Conservation (phyloP, 2,797 vertebrate genomes). For the Falco peregrinus region DNA sequence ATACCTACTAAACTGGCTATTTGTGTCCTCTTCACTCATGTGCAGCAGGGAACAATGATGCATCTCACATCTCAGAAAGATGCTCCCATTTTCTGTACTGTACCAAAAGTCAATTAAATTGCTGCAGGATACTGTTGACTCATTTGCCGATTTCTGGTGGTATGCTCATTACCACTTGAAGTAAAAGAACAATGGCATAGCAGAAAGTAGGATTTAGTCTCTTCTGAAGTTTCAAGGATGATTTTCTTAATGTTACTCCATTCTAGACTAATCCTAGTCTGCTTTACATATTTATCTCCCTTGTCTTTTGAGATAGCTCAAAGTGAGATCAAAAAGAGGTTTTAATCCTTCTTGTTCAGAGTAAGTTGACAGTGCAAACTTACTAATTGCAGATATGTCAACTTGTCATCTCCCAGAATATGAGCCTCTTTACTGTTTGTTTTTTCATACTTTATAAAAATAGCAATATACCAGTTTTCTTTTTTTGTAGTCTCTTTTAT, state of each 20-base stretch:
- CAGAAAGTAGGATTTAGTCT: not conserved
- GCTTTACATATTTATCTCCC: slow-evolving; percentile 14
- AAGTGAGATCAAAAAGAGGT: slow-evolving; percentile 36
- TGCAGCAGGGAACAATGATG: not conserved
- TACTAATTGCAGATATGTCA: slow-evolving; percentile 21
- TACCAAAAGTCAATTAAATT: not conserved
- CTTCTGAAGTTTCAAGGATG: not conserved
- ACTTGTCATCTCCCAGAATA: not conserved
- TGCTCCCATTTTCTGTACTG: not conserved
- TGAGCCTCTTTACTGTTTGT: not conserved
- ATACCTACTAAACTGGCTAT: not conserved
- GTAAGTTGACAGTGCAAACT: slow-evolving; percentile 26
- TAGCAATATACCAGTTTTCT: not conserved
- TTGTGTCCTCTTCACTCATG: not conserved
- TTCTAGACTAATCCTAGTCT: slow-evolving; percentile 28
- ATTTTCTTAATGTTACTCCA: not conserved
- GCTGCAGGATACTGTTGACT: not conserved
- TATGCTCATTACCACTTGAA: not conserved
- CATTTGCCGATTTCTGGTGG: not conserved
- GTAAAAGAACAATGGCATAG: not conserved
- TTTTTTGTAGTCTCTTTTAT: not conserved
- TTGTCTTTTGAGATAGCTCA: not conserved
- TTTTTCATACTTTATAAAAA: slow-evolving; percentile 12
- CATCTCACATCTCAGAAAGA: not conserved
- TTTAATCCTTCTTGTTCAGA: slow-evolving; percentile 29